Evolutionary conservation across 2,888 invertebrate genomes (phyloP).

Genomic region (Polietes domitor): DNA sequence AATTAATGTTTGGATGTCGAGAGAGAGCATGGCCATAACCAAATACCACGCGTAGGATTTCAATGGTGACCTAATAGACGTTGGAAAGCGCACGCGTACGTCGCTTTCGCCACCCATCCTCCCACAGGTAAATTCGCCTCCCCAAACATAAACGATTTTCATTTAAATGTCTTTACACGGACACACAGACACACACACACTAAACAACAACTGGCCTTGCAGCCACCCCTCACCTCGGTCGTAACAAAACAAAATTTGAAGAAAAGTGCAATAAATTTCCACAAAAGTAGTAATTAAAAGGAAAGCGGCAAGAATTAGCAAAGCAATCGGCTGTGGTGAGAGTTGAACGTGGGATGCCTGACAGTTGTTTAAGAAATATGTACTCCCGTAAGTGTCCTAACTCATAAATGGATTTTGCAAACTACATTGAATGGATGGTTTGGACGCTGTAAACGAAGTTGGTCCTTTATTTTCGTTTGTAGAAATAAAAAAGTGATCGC

Average conservation of each 20-base stretch:
- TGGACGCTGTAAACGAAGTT: too few relatives aligned
- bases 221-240: too few relatives aligned
- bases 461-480: too few relatives aligned
- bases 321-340: not conserved
- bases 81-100: not conserved
- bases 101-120: not conserved
- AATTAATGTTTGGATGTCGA: slow-evolving; percentile 20
- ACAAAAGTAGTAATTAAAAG: slow-evolving; percentile 17
- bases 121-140: not conserved
- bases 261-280: slow-evolving; percentile 32
- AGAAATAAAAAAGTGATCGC: too few relatives aligned
- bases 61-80: slow-evolving; percentile 24
- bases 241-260: slow-evolving; percentile 13
- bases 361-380: not conserved
- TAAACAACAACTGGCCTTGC: too few relatives aligned
- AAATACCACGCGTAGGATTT: slow-evolving; percentile 36
- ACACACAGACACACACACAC: not conserved
- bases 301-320: not conserved
- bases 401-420: too few relatives aligned
- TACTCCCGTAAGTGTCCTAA: too few relatives aligned
- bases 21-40: slow-evolving; percentile 25
- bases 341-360: slow-evolving; percentile 1
- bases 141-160: slow-evolving; percentile 17
- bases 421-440: too few relatives aligned
- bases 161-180: not conserved